Percentiles rank a stretch among this genome's conserved stretches.
phyloP scores from a whole-genome alignment of 1,140 invertebrate genomes.

The Melanaphis sacchari region DNA sequence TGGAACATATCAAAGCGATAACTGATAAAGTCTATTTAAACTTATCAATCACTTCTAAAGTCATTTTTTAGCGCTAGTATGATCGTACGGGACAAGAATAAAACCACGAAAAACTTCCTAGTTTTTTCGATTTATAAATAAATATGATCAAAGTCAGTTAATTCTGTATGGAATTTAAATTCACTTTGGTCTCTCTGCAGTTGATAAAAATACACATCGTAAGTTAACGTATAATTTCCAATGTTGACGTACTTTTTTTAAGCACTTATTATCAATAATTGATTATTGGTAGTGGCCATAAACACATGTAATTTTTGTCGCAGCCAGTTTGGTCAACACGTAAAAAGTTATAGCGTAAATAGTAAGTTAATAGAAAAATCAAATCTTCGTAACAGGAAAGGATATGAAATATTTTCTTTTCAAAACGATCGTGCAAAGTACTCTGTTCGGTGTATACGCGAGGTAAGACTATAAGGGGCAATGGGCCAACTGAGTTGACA shows the following conservation, averaged over 20 bases:
- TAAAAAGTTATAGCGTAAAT: neutral
- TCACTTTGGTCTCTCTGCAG: neutral
- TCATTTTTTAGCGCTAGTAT: neutral
- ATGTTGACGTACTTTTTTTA: neutral
- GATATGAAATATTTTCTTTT: neutral
- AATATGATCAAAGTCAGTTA: neutral
- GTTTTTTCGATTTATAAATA: neutral
- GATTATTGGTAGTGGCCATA: neutral
- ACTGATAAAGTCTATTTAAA: neutral
- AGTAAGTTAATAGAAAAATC: neutral
- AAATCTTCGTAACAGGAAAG: neutral
- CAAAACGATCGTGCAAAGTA: neutral
- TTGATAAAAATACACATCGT: no score
- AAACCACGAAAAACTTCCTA: neutral
- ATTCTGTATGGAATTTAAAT: neutral
- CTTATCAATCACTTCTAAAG: neutral
- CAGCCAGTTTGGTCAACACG: no score
- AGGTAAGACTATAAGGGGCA: conserved; percentile 21
- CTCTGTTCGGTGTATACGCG: neutral
- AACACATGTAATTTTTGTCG: neutral
- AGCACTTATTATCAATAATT: neutral
- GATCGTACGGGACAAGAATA: neutral
- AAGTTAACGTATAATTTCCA: neutral
- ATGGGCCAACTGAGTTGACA: conserved; percentile 42
- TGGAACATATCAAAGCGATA: no score